Percentiles rank a stretch among this genome's conserved stretches.
These are phyloP conservation scores for Nymphalis io DNA, from an alignment of 1,140 invertebrate species.

Conservation along the genomic window DNA sequence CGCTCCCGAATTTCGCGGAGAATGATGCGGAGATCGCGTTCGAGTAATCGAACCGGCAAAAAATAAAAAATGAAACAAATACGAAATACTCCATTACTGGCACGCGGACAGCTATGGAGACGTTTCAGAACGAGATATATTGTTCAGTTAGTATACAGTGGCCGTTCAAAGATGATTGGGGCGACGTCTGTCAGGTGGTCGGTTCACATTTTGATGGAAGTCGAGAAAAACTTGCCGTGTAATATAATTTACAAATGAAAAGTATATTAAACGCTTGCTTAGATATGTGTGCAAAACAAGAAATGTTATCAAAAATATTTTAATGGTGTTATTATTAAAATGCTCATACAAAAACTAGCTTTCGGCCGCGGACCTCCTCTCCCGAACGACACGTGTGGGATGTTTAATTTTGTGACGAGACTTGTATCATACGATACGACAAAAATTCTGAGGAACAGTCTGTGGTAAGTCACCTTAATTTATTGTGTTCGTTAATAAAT, in stretches of 20 bases:
- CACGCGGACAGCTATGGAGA: constrained; percentile 54
- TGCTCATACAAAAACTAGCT: constrained; percentile 8
- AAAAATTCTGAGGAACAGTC: too few relatives aligned
- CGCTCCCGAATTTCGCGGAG: constrained; percentile 78
- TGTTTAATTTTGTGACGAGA: not conserved
- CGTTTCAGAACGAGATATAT: constrained; percentile 31
- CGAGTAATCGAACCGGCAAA: constrained; percentile 78
- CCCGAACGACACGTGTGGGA: constrained; percentile 4
- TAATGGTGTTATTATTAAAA: constrained; percentile 19
- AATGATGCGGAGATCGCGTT: constrained; percentile 77
- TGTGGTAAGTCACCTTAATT: too few relatives aligned
- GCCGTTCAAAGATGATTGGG: constrained; percentile 2
- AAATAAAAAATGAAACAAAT: constrained; percentile 80
- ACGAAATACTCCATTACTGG: constrained; percentile 79
- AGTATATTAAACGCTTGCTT: not conserved
- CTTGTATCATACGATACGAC: not conserved
- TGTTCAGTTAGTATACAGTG: constrained; percentile 17
- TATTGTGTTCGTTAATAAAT: too few relatives aligned
- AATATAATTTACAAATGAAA: constrained; percentile 5
- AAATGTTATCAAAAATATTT: constrained; percentile 18
- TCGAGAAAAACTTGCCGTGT: constrained; percentile 16
- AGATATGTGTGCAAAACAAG: constrained; percentile 19
- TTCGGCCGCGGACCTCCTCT: not conserved
- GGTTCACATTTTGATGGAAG: constrained; percentile 7
- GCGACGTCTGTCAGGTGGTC: constrained; percentile 27